Evolutionary conservation across 1,140 invertebrate species (phyloP).

Genomic region (Heliothis subflexa): DNA sequence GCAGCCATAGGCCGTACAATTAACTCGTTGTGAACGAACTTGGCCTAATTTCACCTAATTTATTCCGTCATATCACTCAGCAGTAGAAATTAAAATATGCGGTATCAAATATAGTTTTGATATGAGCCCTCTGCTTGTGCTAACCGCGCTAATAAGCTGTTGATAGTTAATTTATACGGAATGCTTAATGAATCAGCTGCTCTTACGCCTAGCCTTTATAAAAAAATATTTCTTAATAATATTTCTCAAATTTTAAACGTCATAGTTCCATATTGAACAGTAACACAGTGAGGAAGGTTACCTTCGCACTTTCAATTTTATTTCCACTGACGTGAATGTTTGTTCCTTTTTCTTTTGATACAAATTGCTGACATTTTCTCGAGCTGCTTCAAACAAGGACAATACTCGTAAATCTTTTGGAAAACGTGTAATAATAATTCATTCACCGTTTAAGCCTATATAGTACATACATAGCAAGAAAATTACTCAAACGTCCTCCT

Average conservation of each 20-base stretch:
- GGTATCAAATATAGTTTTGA: neutral
- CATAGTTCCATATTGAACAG: neutral
- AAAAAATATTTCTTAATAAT: neutral
- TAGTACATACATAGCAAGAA: no score
- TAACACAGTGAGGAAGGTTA: neutral
- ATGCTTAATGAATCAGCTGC: neutral
- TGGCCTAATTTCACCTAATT: no score
- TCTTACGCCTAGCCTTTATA: slow-evolving; percentile 3
- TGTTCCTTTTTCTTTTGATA: no score
- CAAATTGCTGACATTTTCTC: neutral
- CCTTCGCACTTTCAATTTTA: neutral
- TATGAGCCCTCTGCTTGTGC: neutral
- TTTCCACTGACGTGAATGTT: neutral
- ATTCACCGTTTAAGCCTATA: no score
- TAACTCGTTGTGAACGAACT: no score
- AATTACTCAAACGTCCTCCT: no score
- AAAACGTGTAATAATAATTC: no score
- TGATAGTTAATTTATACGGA: neutral
- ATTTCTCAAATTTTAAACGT: slow-evolving; percentile 4
- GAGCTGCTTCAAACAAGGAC: neutral
- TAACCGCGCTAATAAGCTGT: neutral
- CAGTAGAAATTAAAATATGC: no score
- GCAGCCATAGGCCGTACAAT: no score
- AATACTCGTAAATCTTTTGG: no score
- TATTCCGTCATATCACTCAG: no score